Evolutionary conservation across 2,888 invertebrate species (phyloP).

Genomic region (Rhabditoides inermis): DNA sequence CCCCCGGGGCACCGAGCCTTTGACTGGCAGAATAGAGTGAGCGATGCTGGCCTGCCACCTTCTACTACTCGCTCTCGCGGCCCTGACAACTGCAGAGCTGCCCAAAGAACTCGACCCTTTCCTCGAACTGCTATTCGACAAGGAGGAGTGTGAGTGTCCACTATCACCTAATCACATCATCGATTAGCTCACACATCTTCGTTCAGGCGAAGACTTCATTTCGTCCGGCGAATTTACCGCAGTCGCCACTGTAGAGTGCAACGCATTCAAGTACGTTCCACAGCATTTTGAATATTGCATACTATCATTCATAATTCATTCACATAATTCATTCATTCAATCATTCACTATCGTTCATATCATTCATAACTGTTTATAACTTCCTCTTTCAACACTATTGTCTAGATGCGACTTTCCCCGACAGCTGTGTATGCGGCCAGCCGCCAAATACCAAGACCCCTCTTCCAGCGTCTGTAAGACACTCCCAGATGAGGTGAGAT

Average conservation of each 20-base stretch:
- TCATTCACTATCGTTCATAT: too few species aligned
- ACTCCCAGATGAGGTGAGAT: constrained; percentile 30
- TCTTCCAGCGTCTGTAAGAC: constrained; percentile 38
- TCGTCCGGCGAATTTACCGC: constrained; percentile 34
- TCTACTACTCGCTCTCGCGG: constrained; percentile 3
- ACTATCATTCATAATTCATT: too few species aligned
- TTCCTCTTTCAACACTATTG: too few species aligned
- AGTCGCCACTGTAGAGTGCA: constrained; percentile 39
- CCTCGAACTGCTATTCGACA: constrained; percentile 46
- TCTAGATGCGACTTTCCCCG: constrained; percentile 46
- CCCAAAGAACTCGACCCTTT: constrained; percentile 46
- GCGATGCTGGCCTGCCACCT: constrained; percentile 4
- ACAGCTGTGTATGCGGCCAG: constrained; percentile 41
- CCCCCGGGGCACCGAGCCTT: too few species aligned
- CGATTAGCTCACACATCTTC: not conserved
- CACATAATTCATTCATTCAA: too few species aligned
- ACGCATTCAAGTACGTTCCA: too few species aligned
- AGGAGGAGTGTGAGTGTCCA: constrained; percentile 39
- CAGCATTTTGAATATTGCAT: too few species aligned
- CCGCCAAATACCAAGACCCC: constrained; percentile 33
- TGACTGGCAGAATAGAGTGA: not conserved
- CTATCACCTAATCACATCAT: not conserved
- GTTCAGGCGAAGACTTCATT: constrained; percentile 46
- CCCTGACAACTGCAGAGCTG: constrained; percentile 18
- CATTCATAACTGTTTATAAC: too few species aligned